Conservation (phyloP, 2,888 invertebrate genomes). For the Lapara coniferarum region DNA sequence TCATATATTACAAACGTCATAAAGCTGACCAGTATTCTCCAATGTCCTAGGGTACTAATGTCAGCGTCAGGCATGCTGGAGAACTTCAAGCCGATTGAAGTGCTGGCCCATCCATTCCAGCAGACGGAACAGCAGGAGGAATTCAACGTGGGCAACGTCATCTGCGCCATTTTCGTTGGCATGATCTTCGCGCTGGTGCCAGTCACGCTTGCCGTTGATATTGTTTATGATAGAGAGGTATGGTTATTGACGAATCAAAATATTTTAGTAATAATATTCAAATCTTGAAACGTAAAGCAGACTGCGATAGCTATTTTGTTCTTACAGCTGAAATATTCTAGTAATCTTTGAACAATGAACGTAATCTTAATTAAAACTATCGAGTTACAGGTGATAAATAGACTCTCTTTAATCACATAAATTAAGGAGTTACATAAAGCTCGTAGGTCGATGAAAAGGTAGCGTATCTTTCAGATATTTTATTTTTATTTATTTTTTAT, state of each 20-base stretch:
- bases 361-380: too few species aligned
- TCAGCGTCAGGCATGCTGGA: constrained; percentile 63
- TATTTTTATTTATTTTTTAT: too few species aligned
- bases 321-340: too few species aligned
- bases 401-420: too few species aligned
- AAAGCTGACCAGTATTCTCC: neutral
- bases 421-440: too few species aligned
- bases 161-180: constrained; percentile 90
- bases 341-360: too few species aligned
- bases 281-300: too few species aligned
- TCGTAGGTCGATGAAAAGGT: too few species aligned
- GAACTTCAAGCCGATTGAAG: constrained; percentile 84
- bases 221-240: constrained; percentile 93
- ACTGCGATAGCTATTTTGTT: too few species aligned
- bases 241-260: constrained; percentile 41
- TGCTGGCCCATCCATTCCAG: constrained; percentile 87
- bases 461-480: too few species aligned
- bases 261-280: too few species aligned
- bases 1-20: neutral
- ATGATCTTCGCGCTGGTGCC: constrained; percentile 92
- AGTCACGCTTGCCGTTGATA: constrained; percentile 89
- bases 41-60: constrained; percentile 63
- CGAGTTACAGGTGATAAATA: too few species aligned
- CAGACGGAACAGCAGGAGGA: constrained; percentile 89
- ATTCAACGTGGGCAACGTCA: constrained; percentile 88